Evolutionary conservation across 2,113 vertebrate genomes (phyloP).

Genomic region (Callorhinus ursinus): DNA sequence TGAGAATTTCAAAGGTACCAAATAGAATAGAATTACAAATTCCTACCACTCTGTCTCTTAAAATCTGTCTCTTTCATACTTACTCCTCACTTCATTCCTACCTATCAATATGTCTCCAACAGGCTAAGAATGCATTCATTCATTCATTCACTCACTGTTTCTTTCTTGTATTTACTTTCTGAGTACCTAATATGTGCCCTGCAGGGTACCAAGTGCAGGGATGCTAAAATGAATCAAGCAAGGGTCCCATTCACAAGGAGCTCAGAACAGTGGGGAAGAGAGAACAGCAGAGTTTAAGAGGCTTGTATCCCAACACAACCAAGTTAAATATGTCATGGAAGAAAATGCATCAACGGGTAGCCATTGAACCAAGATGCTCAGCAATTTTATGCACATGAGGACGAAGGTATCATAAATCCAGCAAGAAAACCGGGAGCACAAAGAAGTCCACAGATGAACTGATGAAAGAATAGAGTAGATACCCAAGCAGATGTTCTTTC

Average conservation of each 20-base stretch:
- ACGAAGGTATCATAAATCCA: neutral
- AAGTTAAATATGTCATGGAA: neutral
- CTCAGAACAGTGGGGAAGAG: neutral
- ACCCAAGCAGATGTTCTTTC: neutral
- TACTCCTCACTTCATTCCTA: neutral
- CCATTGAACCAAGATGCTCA: neutral
- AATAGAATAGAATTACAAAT: conserved; percentile 34
- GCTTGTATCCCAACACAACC: neutral
- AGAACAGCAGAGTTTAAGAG: neutral
- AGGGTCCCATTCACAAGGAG: neutral
- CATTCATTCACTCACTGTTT: neutral
- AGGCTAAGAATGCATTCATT: neutral
- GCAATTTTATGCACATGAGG: neutral
- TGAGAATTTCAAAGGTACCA: conserved; percentile 40
- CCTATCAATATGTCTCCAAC: neutral
- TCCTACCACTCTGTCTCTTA: conserved; percentile 32
- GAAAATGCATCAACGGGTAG: neutral
- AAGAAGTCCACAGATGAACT: neutral
- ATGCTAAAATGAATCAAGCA: neutral
- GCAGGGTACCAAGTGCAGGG: neutral
- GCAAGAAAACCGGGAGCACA: neutral
- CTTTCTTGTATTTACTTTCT: neutral
- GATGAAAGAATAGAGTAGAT: neutral
- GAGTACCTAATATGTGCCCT: neutral
- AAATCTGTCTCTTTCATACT: neutral